These are phyloP conservation scores for Xanthorhoe designata DNA, from an alignment of 2,888 invertebrate species.

Conservation along the genomic window DNA sequence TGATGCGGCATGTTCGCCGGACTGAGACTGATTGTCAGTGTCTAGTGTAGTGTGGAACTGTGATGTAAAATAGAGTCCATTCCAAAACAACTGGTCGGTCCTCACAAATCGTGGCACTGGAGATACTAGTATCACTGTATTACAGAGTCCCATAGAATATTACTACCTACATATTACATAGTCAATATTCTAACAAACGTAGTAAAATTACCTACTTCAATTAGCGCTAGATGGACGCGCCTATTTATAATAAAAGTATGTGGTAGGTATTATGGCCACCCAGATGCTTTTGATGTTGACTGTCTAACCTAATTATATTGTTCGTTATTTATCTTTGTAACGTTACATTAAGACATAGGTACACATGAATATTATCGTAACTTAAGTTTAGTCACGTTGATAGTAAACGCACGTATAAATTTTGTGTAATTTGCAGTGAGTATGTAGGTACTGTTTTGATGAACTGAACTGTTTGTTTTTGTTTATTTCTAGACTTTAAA, in stretches of 20 bases:
- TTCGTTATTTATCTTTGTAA: background rate
- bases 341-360: background rate
- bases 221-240: background rate
- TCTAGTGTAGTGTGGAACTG: background rate
- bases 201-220: background rate
- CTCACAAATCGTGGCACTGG: background rate
- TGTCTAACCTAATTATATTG: background rate
- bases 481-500: no score
- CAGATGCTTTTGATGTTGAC: background rate
- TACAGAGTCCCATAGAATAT: background rate
- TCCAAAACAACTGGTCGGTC: background rate
- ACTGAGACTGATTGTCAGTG: background rate
- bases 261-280: background rate
- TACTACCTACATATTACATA: background rate
- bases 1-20: background rate
- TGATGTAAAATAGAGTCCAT: background rate
- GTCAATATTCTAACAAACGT: background rate
- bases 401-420: background rate
- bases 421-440: no score
- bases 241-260: slow-evolving; percentile 1
- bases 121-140: background rate
- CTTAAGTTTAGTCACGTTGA: background rate
- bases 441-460: no score
- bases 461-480: background rate
- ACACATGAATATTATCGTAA: background rate